Percentiles rank a stretch among this genome's conserved stretches.
Evolutionary conservation across 2,113 vertebrate species (phyloP).

Genomic region (Argyrosomus japonicus): DNA sequence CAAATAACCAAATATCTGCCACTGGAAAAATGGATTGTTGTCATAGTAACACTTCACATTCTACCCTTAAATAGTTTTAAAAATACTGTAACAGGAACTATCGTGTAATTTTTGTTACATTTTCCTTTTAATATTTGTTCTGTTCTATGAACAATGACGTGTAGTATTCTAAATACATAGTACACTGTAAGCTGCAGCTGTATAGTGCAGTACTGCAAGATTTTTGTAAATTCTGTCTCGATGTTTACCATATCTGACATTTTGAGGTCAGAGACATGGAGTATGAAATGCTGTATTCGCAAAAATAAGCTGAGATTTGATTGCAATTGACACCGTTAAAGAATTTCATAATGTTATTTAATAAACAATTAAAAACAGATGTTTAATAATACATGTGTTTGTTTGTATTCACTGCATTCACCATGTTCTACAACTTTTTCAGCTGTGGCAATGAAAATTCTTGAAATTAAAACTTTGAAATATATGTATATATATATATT

Average conservation of each 20-base stretch:
- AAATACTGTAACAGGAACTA: not conserved
- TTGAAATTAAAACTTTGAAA: not conserved
- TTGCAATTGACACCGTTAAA: conserved; percentile 6
- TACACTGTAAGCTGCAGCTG: not conserved
- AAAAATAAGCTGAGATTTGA: not conserved
- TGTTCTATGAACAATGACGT: conserved; percentile 74
- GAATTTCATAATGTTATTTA: not conserved
- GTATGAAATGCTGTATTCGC: not conserved
- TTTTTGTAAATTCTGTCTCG: not conserved
- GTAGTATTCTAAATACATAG: conserved; percentile 62
- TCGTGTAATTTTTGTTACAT: not conserved
- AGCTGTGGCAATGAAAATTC: too few species aligned
- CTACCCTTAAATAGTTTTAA: not conserved
- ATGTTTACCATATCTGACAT: not conserved
- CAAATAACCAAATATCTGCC: not conserved
- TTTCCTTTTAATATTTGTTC: conserved; percentile 41
- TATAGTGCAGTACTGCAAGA: not conserved
- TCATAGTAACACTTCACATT: not conserved
- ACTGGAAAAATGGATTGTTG: not conserved
- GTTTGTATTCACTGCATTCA: not conserved
- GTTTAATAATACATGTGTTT: not conserved
- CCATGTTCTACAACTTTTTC: not conserved
- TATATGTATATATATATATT: too few species aligned
- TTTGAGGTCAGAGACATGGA: not conserved
- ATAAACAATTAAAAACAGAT: conserved; percentile 3